Evolutionary conservation across 2,888 invertebrate species (phyloP).

Genomic region (Aphelenchoides bicaudatus): DNA sequence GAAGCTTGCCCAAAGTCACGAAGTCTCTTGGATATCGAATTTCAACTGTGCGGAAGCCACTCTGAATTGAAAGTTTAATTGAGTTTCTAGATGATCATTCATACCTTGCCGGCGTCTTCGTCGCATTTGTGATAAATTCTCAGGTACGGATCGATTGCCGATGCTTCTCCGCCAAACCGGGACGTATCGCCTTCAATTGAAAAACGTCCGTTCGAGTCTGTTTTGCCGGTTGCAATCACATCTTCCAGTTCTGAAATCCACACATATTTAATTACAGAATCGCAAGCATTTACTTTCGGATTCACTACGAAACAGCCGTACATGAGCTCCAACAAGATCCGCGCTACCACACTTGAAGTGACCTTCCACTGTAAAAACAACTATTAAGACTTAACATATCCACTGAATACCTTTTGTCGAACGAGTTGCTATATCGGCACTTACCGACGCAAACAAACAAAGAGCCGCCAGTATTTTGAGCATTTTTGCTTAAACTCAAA

Average conservation of each 20-base stretch:
- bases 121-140: conserved; percentile 39
- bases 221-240: conserved; percentile 28
- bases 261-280: conserved; percentile 16
- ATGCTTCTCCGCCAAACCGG: conserved; percentile 30
- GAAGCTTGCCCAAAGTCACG: conserved; percentile 32
- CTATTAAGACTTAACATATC: not conserved
- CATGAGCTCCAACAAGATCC: conserved; percentile 29
- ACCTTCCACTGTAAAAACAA: conserved; percentile 28
- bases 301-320: conserved; percentile 34
- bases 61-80: conserved; percentile 26
- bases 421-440: not conserved
- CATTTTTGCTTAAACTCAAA: too few relatives aligned
- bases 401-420: conserved; percentile 7
- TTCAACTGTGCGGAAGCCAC: conserved; percentile 27
- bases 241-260: conserved; percentile 31
- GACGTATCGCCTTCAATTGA: conserved; percentile 38
- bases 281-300: conserved; percentile 28
- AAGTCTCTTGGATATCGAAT: conserved; percentile 39
- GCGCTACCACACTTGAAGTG: conserved; percentile 31
- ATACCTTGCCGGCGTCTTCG: conserved; percentile 1
- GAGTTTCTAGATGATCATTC: not conserved
- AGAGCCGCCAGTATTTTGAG: too few relatives aligned
- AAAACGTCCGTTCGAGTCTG: conserved; percentile 28
- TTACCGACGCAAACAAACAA: not conserved
- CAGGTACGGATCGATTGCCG: conserved; percentile 39